Evolutionary conservation across 2,888 invertebrate species (phyloP).

Genomic region (Xylota sylvarum): DNA sequence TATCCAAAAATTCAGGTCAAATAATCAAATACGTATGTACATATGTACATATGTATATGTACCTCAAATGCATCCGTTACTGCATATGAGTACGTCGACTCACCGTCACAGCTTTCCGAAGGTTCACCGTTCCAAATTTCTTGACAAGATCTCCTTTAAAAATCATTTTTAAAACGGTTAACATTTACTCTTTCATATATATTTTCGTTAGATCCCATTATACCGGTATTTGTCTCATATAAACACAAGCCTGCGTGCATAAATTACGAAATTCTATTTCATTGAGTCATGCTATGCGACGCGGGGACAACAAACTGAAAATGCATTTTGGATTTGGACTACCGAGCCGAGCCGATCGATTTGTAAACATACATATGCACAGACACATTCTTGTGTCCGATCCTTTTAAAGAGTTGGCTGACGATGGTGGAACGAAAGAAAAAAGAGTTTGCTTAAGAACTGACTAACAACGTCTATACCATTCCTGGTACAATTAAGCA

Average conservation of each 20-base stretch:
- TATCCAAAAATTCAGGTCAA: constrained; percentile 25
- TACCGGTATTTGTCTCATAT: constrained; percentile 37
- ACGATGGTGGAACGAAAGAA: constrained; percentile 26
- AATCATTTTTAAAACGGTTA: constrained; percentile 14
- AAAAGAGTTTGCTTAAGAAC: constrained; percentile 9
- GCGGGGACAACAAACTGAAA: constrained; percentile 39
- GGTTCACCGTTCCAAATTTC: constrained; percentile 21
- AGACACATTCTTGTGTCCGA: constrained; percentile 29
- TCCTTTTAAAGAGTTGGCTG: constrained; percentile 51
- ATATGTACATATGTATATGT: too few relatives aligned
- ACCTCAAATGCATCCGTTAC: constrained; percentile 12
- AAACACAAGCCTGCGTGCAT: constrained; percentile 47
- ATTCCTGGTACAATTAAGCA: constrained; percentile 31
- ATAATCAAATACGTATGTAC: constrained; percentile 34
- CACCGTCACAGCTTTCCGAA: background rate
- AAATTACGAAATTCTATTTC: constrained; percentile 65
- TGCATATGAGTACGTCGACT: background rate
- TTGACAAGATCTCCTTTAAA: constrained; percentile 34
- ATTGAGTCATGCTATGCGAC: constrained; percentile 56
- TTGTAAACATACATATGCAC: constrained; percentile 7
- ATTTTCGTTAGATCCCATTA: constrained; percentile 36
- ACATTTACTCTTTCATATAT: background rate
- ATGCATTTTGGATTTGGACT: constrained; percentile 16
- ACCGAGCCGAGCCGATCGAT: constrained; percentile 9
- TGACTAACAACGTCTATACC: constrained; percentile 11